Conservation (phyloP, 2,113 vertebrate genomes). For the Upupa epops region DNA sequence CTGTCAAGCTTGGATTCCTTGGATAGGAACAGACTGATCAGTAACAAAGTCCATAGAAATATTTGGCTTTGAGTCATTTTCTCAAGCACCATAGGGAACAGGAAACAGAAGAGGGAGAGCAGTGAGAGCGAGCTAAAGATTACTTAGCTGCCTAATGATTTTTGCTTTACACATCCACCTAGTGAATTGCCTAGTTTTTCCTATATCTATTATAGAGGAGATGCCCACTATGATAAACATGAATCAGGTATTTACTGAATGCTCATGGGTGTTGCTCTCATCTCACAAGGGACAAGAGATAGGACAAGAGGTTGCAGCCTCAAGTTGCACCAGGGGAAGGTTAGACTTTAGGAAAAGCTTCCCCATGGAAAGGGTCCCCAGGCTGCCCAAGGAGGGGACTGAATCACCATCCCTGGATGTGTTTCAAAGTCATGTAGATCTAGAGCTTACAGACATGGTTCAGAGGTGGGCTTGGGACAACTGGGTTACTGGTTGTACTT, state of each 20-base stretch:
- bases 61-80: conserved; percentile 51
- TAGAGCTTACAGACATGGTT: no score
- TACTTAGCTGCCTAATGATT: neutral
- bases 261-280: neutral
- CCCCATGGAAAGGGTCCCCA: no score
- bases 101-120: neutral
- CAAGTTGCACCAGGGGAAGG: no score
- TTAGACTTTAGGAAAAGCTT: no score
- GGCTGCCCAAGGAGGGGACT: no score
- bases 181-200: neutral
- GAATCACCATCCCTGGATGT: no score
- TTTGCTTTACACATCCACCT: neutral
- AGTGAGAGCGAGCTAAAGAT: neutral
- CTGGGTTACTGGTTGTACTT: no score
- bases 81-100: neutral
- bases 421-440: no score
- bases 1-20: conserved; percentile 54
- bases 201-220: neutral
- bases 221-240: neutral
- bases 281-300: no score
- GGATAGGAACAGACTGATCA: conserved; percentile 63
- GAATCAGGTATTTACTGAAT: neutral
- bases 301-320: no score
- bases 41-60: conserved; percentile 50
- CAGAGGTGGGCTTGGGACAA: no score